Conservation (phyloP, 2,888 invertebrate genomes). For the Noctua comes region DNA sequence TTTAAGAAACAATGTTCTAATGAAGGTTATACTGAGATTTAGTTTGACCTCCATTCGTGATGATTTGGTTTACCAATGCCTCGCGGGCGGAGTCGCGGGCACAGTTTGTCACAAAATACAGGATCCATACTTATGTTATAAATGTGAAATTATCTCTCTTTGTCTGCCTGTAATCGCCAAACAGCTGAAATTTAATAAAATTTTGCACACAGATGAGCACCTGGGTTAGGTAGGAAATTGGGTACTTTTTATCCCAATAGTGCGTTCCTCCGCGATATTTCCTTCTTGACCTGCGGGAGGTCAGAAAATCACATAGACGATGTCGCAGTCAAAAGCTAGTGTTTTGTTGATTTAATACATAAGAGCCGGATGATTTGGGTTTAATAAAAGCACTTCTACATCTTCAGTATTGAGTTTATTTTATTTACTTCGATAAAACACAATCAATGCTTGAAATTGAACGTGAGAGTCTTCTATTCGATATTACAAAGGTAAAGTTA, state of each 20-base stretch:
- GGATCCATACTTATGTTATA: not conserved
- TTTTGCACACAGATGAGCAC: not conserved
- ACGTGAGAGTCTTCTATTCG: conserved; percentile 19
- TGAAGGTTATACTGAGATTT: not conserved
- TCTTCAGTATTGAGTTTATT: conserved; percentile 31
- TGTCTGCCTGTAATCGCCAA: not conserved
- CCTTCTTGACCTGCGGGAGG: no score
- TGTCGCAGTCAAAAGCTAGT: not conserved
- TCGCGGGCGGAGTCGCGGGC: not conserved
- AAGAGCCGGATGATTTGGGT: not conserved
- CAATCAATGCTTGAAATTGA: conserved; percentile 5
- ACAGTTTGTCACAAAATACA: not conserved
- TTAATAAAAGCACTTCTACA: conserved; percentile 17
- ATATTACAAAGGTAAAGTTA: conserved; percentile 10
- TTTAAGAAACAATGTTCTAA: not conserved
- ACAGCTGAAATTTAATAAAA: not conserved
- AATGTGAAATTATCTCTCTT: not conserved
- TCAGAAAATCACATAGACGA: not conserved
- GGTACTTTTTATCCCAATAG: not conserved
- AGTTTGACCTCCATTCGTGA: not conserved
- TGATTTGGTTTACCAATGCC: not conserved
- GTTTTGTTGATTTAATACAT: not conserved
- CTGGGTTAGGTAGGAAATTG: not conserved
- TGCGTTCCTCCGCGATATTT: not conserved
- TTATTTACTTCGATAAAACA: conserved; percentile 24